phyloP scores from a whole-genome alignment of 2,888 invertebrate genomes.

The Acanthoscelides obtectus region DNA sequence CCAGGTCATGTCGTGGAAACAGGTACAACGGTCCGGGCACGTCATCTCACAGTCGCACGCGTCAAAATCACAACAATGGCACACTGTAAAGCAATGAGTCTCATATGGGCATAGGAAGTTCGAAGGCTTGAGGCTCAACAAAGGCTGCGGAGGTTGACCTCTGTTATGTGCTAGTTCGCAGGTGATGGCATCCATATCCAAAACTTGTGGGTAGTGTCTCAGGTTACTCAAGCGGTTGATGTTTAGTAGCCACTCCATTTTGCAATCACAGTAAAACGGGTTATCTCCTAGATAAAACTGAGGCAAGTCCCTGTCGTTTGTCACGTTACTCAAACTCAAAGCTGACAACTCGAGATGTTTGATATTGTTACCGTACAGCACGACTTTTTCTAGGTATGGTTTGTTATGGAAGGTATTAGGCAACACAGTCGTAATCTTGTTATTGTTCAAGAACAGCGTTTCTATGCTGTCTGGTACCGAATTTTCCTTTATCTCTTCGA shows the following conservation, averaged over 20 bases:
- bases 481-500: conserved; percentile 62
- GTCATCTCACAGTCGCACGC: conserved; percentile 90
- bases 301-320: conserved; percentile 65
- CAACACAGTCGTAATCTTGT: conserved; percentile 64
- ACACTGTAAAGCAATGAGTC: conserved; percentile 78
- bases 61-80: conserved; percentile 87
- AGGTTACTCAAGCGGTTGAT: conserved; percentile 71
- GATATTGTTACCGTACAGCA: conserved; percentile 70
- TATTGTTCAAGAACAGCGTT: conserved; percentile 68
- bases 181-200: conserved; percentile 73
- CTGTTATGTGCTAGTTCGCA: conserved; percentile 69
- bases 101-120: conserved; percentile 80
- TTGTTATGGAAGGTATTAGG: conserved; percentile 69
- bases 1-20: conserved; percentile 85
- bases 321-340: conserved; percentile 61
- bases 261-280: conserved; percentile 81
- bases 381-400: conserved; percentile 68
- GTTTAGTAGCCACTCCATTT: conserved; percentile 80
- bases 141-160: conserved; percentile 58
- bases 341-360: conserved; percentile 68
- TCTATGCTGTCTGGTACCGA: conserved; percentile 71
- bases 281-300: conserved; percentile 78
- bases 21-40: conserved; percentile 80
- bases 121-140: conserved; percentile 65
- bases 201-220: conserved; percentile 71